phyloP scores from a whole-genome alignment of 2,113 vertebrate genomes.

The Bubo blakistoni region DNA sequence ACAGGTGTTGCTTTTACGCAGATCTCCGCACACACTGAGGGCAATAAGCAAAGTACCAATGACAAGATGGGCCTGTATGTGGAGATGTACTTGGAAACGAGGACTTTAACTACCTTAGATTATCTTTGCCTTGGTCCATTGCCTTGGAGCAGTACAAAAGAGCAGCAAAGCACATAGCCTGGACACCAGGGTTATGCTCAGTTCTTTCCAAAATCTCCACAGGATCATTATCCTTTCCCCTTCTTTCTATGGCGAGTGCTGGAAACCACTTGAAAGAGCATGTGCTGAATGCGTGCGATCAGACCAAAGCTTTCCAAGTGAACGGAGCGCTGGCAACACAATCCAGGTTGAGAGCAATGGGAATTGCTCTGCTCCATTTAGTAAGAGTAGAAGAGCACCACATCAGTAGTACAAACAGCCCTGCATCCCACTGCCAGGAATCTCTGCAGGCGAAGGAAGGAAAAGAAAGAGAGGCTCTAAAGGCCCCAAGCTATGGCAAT shows the following conservation, averaged over 20 bases:
- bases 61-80: not conserved
- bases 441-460: not conserved
- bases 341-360: not conserved
- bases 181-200: not conserved
- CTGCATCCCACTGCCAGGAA: slow-evolving; percentile 19
- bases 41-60: not conserved
- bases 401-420: not conserved
- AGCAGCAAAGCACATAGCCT: not conserved
- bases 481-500: not conserved
- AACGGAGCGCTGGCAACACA: not conserved
- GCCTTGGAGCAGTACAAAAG: not conserved
- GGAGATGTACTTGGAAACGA: not conserved
- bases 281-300: not conserved
- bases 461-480: not conserved
- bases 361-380: slow-evolving; percentile 49
- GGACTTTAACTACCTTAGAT: not conserved
- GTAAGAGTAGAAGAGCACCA: not conserved
- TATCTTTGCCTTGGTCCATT: not conserved
- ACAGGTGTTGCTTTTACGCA: not conserved
- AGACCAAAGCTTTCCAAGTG: slow-evolving; percentile 16
- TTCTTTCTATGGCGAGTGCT: not conserved
- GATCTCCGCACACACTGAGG: not conserved
- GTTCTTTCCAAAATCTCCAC: slow-evolving; percentile 10
- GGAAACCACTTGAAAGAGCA: slow-evolving; percentile 10
- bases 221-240: not conserved